Percentiles rank a stretch among this genome's conserved stretches.
phyloP scores from a whole-genome alignment of 2,113 vertebrate species.

The Acrocephalus kingi region DNA sequence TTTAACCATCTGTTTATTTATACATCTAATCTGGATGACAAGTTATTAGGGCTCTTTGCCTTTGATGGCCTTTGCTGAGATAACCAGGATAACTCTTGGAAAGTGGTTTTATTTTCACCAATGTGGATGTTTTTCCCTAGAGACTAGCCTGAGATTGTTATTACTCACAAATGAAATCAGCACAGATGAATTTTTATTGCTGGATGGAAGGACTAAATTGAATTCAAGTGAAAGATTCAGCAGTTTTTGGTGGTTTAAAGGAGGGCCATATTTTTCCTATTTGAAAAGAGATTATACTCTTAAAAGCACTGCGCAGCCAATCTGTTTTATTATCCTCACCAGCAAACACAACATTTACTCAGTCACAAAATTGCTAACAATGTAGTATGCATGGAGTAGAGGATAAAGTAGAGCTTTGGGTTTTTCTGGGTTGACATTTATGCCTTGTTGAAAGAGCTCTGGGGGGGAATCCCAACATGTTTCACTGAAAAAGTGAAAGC shows the following conservation, averaged over 20 bases:
- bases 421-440: not conserved
- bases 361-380: not conserved
- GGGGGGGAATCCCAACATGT: not conserved
- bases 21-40: not conserved
- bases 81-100: not conserved
- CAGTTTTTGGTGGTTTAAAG: not conserved
- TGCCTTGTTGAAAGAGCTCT: not conserved
- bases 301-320: not conserved
- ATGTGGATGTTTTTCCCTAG: not conserved
- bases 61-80: not conserved
- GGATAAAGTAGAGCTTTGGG: not conserved
- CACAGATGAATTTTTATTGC: not conserved
- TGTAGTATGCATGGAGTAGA: not conserved
- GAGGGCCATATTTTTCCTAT: not conserved
- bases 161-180: not conserved
- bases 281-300: not conserved
- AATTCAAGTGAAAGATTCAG: not conserved
- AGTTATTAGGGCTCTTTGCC: not conserved
- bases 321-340: not conserved
- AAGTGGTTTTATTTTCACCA: not conserved
- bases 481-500: not conserved
- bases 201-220: not conserved
- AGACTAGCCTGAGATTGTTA: not conserved
- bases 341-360: not conserved
- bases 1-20: not conserved